Percentiles rank a stretch among this genome's conserved stretches.
Conservation (phyloP, 1,140 invertebrate genomes). For the Drosophila sturtevanti region DNA sequence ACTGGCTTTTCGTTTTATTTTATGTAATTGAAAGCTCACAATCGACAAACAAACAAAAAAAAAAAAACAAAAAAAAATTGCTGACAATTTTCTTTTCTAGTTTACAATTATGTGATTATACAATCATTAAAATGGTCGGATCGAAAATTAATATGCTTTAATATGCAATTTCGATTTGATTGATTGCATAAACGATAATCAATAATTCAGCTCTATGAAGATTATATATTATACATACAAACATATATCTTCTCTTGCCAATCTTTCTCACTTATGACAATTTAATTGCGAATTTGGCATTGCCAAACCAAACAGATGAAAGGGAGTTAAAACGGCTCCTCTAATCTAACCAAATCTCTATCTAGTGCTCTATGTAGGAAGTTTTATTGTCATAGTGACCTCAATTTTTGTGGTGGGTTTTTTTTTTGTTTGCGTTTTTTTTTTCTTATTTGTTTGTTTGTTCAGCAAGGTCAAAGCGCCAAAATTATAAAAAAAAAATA, state of each 20-base stretch:
- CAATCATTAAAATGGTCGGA: constrained; percentile 1
- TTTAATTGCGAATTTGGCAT: constrained; percentile 24
- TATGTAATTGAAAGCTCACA: constrained; percentile 9
- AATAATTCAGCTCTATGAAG: neutral
- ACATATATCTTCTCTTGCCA: neutral
- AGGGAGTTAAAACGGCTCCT: neutral
- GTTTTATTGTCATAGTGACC: constrained; percentile 23
- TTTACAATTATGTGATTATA: constrained; percentile 9
- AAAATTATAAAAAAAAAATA: neutral
- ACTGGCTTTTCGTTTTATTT: neutral
- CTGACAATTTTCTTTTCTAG: constrained; percentile 12
- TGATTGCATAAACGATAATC: constrained; percentile 1
- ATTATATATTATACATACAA: too few relatives aligned
- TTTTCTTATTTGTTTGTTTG: neutral
- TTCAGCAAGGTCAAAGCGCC: constrained; percentile 12
- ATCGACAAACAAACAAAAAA: neutral
- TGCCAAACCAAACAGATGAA: constrained; percentile 7
- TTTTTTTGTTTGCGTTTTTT: constrained; percentile 2
- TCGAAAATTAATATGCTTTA: constrained; percentile 5
- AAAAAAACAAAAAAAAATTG: constrained; percentile 1
- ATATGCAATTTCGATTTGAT: constrained; percentile 11
- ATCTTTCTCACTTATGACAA: constrained; percentile 19
- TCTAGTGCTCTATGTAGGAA: constrained; percentile 12
- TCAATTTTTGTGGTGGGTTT: constrained; percentile 6
- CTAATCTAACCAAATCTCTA: constrained; percentile 10